phyloP scores from a whole-genome alignment of 2,113 vertebrate species.

The Nibea coibor region DNA sequence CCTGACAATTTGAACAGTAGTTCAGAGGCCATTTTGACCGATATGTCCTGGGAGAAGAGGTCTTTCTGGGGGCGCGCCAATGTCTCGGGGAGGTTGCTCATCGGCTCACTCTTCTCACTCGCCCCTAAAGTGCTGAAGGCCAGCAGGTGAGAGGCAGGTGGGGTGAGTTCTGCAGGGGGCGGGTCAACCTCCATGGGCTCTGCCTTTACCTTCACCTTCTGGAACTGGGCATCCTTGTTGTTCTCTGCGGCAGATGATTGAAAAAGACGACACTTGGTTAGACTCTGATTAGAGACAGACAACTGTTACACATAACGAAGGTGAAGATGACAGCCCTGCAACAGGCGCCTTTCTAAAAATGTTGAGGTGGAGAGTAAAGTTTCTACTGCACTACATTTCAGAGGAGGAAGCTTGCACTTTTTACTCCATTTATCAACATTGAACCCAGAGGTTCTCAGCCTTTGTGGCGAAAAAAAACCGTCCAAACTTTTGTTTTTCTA shows the following conservation, averaged over 20 bases:
- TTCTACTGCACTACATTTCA: too few relatives aligned
- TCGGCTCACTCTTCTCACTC: conserved; percentile 89
- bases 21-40: conserved; percentile 99
- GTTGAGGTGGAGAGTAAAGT: too few relatives aligned
- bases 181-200: conserved; percentile 99
- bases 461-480: too few relatives aligned
- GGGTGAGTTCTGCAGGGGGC: conserved; percentile 81
- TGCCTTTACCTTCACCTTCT: conserved; percentile 91
- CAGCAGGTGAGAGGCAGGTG: conserved; percentile 86
- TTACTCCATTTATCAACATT: too few relatives aligned
- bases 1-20: conserved; percentile 98
- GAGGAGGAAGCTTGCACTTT: too few relatives aligned
- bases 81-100: conserved; percentile 89
- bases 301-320: neutral
- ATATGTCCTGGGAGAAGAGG: conserved; percentile 99
- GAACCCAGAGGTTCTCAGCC: too few relatives aligned
- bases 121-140: conserved; percentile 95
- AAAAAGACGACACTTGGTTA: conserved; percentile 31
- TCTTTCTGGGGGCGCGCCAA: conserved; percentile 92
- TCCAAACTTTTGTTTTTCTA: too few relatives aligned
- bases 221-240: conserved; percentile 90
- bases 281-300: conserved; percentile 11
- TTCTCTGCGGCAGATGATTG: conserved; percentile 86
- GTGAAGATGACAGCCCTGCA: neutral
- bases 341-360: too few relatives aligned